Percentiles rank a stretch among this genome's conserved stretches.
phyloP scores from a whole-genome alignment of 2,797 vertebrate genomes.

The Artibeus jamaicensis region DNA sequence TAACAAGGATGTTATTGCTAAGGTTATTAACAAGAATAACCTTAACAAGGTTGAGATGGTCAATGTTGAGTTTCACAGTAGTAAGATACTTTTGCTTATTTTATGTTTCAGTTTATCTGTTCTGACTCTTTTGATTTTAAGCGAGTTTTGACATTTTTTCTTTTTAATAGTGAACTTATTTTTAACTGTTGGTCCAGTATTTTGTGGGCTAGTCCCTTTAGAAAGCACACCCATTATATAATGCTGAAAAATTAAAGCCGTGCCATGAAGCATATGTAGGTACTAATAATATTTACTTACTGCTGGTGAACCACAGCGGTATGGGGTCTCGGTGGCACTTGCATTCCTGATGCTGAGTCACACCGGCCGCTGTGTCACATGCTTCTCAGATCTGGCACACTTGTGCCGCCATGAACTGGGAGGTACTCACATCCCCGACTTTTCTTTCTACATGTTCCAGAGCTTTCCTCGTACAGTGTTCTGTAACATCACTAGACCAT shows the following conservation, averaged over 20 bases:
- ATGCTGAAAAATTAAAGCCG: neutral
- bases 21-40: no score
- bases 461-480: neutral
- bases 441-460: neutral
- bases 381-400: neutral
- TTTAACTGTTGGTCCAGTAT: neutral
- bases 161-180: neutral
- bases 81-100: slow-evolving; percentile 25
- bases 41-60: neutral
- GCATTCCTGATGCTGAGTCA: neutral
- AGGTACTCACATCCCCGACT: neutral
- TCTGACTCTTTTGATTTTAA: slow-evolving; percentile 9
- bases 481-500: neutral
- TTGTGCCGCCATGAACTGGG: neutral
- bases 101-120: neutral
- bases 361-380: fast-evolving
- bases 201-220: neutral
- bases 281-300: neutral
- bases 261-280: neutral
- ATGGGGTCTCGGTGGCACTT: neutral
- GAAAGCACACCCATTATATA: neutral
- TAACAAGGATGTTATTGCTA: no score
- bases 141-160: neutral
- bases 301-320: neutral
- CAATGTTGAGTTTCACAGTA: neutral